phyloP scores from a whole-genome alignment of 1,140 invertebrate species.

The Drosophila teissieri region DNA sequence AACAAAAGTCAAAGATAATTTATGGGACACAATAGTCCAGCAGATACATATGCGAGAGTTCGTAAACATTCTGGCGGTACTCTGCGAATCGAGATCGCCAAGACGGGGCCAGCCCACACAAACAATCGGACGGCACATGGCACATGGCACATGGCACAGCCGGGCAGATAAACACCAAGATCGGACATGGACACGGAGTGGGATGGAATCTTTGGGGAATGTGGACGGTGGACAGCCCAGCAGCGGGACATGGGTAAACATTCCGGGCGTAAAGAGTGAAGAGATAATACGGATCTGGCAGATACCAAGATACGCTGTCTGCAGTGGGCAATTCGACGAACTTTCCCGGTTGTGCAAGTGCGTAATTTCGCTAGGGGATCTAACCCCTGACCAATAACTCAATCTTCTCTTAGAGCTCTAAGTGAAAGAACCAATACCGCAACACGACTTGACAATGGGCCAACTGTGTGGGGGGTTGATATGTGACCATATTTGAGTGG shows the following conservation, averaged over 20 bases:
- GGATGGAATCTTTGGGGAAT: constrained; percentile 10
- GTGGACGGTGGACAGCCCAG: constrained; percentile 2
- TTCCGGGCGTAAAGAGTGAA: not conserved
- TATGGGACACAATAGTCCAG: not conserved
- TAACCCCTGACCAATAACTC: not conserved
- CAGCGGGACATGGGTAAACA: constrained; percentile 21
- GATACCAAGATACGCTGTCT: constrained; percentile 8
- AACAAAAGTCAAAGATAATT: constrained; percentile 30
- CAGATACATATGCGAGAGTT: not conserved
- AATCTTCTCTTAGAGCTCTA: constrained; percentile 3
- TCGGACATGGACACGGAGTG: not conserved
- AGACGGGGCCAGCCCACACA: constrained; percentile 23
- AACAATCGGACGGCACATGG: not conserved
- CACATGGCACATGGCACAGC: constrained; percentile 17
- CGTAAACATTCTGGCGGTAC: constrained; percentile 16
- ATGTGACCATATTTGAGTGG: constrained; percentile 19
- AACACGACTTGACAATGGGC: constrained; percentile 17
- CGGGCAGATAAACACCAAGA: constrained; percentile 13
- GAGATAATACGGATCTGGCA: constrained; percentile 14
- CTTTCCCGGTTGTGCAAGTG: constrained; percentile 7
- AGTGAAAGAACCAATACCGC: constrained; percentile 22
- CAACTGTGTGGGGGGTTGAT: constrained; percentile 23
- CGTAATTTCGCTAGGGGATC: constrained; percentile 6
- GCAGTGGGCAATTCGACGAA: constrained; percentile 10
- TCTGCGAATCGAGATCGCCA: constrained; percentile 11